Base-by-base conservation (phyloP, 2,797 vertebrate species). In the Knipowitschia caucasica region DNA sequence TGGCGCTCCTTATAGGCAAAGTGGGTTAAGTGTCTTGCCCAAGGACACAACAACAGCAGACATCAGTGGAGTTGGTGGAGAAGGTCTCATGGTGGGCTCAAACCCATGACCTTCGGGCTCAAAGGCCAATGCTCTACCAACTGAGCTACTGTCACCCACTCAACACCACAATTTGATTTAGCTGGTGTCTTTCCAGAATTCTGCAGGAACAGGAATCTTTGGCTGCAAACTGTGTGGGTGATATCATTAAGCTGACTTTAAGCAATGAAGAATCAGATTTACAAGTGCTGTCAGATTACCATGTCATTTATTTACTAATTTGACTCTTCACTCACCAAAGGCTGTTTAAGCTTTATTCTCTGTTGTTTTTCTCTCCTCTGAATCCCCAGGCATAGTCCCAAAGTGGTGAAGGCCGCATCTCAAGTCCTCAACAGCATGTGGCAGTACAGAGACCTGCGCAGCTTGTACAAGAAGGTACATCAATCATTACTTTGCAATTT, bases 341-440 rank as follows among this genome's bases (percentile, higher is more conserved):
- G 45, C 52, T 38, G 9, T 64, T 58, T 27, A 0, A 61, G 78
- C 84, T 84, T 84, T 85, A 86, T 73, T 30, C 56, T 69, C 50
- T 50, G 11, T 70, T 54, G 58, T 60, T 59, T 59, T 62, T 63
- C 24, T 67, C 62, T 78, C 65, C 75, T 60, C 75, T 86, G 80
- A 80, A 88, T 88, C 77, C 82, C 82, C 67, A 99, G 96, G 86
- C 96, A 99, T 86, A 95, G 95, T 64, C 94, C 97, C 2, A 99
- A 99, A 89, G 97, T 99, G 85, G 94, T 99, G 84, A 98, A 98
- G 80, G 97, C 97, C 5, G 97, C 97, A 56, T 98, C 96, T 84
- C 97, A 99, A 89, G 97, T 99, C 79, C 91, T 99, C 52, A 99
- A 92, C 90, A 99, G 95, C 84, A 98, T 99, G 97, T 99, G 97